A percentile compares a stretch with the other conserved stretches of the same genome.
These are phyloP conservation scores for Myiothlypis coronata DNA, from an alignment of 2,797 vertebrate species.

Conservation along the genomic window DNA sequence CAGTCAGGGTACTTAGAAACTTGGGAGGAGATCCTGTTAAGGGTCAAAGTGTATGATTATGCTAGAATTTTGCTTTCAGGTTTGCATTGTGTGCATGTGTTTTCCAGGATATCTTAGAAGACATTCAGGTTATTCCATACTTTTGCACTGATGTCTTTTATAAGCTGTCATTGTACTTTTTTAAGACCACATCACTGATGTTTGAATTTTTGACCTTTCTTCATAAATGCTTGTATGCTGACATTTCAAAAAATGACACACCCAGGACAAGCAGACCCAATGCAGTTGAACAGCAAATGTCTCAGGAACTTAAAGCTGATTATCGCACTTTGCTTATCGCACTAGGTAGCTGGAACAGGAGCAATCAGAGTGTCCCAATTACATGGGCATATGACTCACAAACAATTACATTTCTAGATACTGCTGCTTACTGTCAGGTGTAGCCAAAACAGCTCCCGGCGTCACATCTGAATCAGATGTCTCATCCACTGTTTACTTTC, in stretches of 20 bases:
- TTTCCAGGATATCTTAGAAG: not conserved
- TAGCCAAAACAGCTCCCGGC: not conserved
- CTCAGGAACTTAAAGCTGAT: not conserved
- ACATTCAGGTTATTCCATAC: not conserved
- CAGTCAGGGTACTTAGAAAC: not conserved
- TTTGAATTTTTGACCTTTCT: not conserved
- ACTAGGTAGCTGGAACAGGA: not conserved
- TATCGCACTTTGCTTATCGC: not conserved
- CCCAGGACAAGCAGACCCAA: not conserved
- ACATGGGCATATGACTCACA: not conserved
- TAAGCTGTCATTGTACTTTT: not conserved
- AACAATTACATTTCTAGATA: not conserved
- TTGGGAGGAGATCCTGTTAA: not conserved
- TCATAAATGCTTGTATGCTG: not conserved
- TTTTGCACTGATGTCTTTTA: not conserved
- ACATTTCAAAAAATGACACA: not conserved
- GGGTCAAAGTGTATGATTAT: not conserved
- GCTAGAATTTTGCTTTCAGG: not conserved
- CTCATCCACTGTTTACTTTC: not conserved
- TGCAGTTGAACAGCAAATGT: not conserved
- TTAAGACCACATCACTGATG: not conserved
- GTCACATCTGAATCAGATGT: not conserved
- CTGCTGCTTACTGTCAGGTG: not conserved
- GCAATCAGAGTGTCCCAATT: not conserved
- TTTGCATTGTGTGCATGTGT: not conserved